Conservation (phyloP, 2,888 invertebrate species). For the Tupiocoris notatus region DNA sequence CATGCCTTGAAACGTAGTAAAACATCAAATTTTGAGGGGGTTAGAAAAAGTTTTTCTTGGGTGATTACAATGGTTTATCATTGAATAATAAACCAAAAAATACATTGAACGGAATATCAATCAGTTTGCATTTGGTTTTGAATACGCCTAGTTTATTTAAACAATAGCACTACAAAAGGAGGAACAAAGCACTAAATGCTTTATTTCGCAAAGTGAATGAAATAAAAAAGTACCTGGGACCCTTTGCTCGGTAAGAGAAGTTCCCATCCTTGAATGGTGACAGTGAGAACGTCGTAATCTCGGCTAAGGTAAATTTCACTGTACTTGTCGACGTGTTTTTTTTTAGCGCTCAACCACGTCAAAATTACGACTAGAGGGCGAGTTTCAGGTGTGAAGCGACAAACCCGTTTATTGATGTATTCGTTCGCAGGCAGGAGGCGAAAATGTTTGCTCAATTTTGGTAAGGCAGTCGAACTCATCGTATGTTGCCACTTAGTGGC, state of each 20-base stretch:
- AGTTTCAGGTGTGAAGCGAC: constrained; percentile 26
- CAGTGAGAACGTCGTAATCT: constrained; percentile 80
- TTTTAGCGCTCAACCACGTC: constrained; percentile 80
- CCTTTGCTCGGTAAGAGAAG: constrained; percentile 81
- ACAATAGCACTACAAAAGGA: too few species aligned
- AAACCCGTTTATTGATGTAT: constrained; percentile 1
- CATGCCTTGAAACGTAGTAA: too few species aligned
- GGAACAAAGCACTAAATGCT: too few species aligned
- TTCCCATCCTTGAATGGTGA: constrained; percentile 80
- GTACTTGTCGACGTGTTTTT: constrained; percentile 80
- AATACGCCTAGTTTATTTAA: too few species aligned
- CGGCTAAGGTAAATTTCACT: constrained; percentile 76
- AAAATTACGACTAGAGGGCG: constrained; percentile 73
- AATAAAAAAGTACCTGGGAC: constrained; percentile 74
- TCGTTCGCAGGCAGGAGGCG: constrained; percentile 20
- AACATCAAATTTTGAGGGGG: too few species aligned
- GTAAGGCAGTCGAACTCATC: background rate
- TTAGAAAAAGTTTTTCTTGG: too few species aligned
- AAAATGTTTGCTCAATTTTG: constrained; percentile 16
- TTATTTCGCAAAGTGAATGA: too few species aligned
- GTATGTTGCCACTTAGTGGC: constrained; percentile 5
- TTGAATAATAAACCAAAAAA: too few species aligned
- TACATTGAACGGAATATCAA: too few species aligned
- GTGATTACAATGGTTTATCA: too few species aligned
- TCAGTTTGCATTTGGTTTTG: too few species aligned